These are phyloP conservation scores for Lysiphlebus fabarum DNA, from an alignment of 1,140 invertebrate species.

Conservation along the genomic window DNA sequence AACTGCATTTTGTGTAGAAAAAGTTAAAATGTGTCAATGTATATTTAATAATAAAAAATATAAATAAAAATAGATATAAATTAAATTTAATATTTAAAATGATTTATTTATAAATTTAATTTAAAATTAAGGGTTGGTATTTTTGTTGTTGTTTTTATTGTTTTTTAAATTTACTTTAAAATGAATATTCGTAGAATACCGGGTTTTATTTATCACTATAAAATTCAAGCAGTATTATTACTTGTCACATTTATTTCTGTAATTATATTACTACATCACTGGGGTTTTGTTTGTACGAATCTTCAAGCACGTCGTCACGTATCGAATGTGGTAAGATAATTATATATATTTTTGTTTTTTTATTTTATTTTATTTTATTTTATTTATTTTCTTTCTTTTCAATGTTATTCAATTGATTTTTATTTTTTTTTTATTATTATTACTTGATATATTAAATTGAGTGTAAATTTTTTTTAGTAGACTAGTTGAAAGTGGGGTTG, in stretches of 20 bases:
- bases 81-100: too few relatives aligned
- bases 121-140: neutral
- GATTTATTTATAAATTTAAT: neutral
- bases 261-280: slow-evolving; percentile 54
- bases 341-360: slow-evolving; percentile 2
- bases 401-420: too few relatives aligned
- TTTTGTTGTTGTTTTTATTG: too few relatives aligned
- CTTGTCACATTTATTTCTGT: slow-evolving; percentile 33
- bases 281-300: slow-evolving; percentile 61
- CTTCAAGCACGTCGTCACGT: slow-evolving; percentile 57
- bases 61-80: too few relatives aligned
- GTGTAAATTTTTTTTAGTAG: too few relatives aligned
- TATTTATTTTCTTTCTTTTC: too few relatives aligned
- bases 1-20: too few relatives aligned
- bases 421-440: too few relatives aligned
- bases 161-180: slow-evolving; percentile 9
- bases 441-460: too few relatives aligned
- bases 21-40: too few relatives aligned
- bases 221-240: slow-evolving; percentile 33
- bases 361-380: neutral
- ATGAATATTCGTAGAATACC: slow-evolving; percentile 47
- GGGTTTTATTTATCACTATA: slow-evolving; percentile 48
- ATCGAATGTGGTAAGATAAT: slow-evolving; percentile 56
- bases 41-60: too few relatives aligned
- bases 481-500: too few relatives aligned